Base-by-base conservation (phyloP, 2,113 vertebrate species). In the Eidolon helvum region DNA sequence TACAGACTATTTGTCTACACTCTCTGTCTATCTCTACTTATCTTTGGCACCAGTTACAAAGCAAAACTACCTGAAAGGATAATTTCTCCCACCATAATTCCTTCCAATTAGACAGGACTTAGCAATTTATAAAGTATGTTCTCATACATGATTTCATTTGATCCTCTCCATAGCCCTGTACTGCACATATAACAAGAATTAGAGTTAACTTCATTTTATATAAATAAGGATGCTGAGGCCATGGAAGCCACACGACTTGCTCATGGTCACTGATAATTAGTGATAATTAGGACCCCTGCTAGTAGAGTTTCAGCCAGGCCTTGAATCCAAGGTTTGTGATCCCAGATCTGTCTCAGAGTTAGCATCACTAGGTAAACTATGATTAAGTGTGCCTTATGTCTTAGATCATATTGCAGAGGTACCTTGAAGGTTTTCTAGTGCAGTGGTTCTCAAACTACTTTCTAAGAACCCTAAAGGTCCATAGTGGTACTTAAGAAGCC, bases 1-100 rank as follows among this genome's bases (percentile, higher is more conserved):
- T 86, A 88, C 24, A 79, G 11, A 84, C 74, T 48, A 68, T 57
- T 92, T 91, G 87, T 55, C 92, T 86, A 43, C 10, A 59, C 12
- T 85, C 68, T 74, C 18, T 48, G 6, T 78, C 71, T 87, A 55
- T 91, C 61, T 96, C 88, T 92, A 43, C 66, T 65, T 92, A 79
- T 92, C 82, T 79, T 66, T 97, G 94, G 97, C 93, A 91, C 55
- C 15, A 33, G 4, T 89, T 89, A 87, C 95, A 97, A 93, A 98
- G 72, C 63, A 86, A 94, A 94, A 59, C 55, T 83, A 86, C 78
- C 38, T 87, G 22, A 50, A 94, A 80, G 65, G 72, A 71, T 94
- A 48, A 61, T 84, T 95, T 92, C 35, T 90, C 74, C 71, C 79
- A 96, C 66, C 77, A 88, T 59, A 79, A 94, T 59, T 74, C 50